Conservation (phyloP, 2,797 vertebrate genomes). For the Chelonia mydas region DNA sequence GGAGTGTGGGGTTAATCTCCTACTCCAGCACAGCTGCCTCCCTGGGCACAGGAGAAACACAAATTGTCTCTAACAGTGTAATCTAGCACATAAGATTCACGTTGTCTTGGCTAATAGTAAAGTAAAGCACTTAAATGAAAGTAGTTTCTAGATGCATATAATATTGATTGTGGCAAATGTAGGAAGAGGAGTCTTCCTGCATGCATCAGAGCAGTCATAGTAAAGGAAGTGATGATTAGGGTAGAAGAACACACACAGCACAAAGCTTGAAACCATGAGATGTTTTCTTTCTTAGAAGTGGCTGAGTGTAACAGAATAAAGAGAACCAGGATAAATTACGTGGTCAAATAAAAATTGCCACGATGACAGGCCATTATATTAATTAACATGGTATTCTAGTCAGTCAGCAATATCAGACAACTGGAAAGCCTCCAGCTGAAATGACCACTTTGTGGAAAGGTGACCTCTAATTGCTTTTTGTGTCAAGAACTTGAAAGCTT, state of each 20-base stretch:
- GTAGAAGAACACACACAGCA: not conserved
- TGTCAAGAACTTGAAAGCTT: constrained; percentile 42
- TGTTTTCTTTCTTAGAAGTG: constrained; percentile 14
- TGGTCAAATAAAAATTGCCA: constrained; percentile 22
- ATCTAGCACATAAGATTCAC: not conserved
- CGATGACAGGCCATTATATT: constrained; percentile 23
- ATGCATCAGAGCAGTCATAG: not conserved
- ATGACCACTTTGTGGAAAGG: not conserved
- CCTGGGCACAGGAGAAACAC: not conserved
- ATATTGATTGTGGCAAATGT: not conserved
- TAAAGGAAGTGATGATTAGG: not conserved
- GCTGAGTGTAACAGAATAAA: not conserved
- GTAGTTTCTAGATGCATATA: not conserved
- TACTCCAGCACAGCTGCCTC: not conserved
- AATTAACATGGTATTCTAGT: constrained; percentile 45
- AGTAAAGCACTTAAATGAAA: constrained; percentile 6
- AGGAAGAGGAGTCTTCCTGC: not conserved
- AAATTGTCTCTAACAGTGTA: too few species aligned
- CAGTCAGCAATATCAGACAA: constrained; percentile 26
- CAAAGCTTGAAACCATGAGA: not conserved
- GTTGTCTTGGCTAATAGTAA: not conserved
- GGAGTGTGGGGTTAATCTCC: not conserved
- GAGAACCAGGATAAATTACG: not conserved
- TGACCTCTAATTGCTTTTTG: constrained; percentile 18
- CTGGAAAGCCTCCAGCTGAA: constrained; percentile 44